Evolutionary conservation across 2,888 invertebrate genomes (phyloP).

Genomic region (Furcula furcula): DNA sequence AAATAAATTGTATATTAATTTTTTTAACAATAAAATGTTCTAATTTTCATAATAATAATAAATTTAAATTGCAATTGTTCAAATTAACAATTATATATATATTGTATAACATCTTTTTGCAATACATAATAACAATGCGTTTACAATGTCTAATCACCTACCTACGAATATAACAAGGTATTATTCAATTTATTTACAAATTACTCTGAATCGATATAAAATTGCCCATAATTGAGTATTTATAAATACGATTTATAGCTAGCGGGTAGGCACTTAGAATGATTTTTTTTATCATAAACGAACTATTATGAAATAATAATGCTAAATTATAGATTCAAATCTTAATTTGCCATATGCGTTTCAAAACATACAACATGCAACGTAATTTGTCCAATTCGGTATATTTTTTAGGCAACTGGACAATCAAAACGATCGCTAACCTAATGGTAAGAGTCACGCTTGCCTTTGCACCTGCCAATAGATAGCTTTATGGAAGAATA

Average conservation of each 20-base stretch:
- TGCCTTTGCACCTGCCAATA: no score
- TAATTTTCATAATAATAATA: no score
- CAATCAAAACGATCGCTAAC: no score
- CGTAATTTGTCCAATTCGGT: no score
- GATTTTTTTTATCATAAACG: constrained; percentile 15
- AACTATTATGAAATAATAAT: background rate
- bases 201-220: constrained; percentile 35
- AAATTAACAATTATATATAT: background rate
- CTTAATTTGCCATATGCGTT: no score
- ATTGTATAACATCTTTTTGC: constrained; percentile 8
- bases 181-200: constrained; percentile 58
- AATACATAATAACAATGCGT: constrained; percentile 25
- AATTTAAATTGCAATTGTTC: background rate
- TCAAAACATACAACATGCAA: no score
- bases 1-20: no score
- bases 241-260: constrained; percentile 39
- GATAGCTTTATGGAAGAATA: no score
- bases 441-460: no score
- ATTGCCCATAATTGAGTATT: constrained; percentile 47
- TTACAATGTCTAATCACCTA: constrained; percentile 18
- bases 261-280: constrained; percentile 35
- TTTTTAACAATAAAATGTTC: no score
- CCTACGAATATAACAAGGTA: constrained; percentile 33
- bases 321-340: background rate
- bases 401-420: no score